These are phyloP conservation scores for Carterocephalus palaemon DNA, from an alignment of 2,888 invertebrate genomes.

Conservation along the genomic window DNA sequence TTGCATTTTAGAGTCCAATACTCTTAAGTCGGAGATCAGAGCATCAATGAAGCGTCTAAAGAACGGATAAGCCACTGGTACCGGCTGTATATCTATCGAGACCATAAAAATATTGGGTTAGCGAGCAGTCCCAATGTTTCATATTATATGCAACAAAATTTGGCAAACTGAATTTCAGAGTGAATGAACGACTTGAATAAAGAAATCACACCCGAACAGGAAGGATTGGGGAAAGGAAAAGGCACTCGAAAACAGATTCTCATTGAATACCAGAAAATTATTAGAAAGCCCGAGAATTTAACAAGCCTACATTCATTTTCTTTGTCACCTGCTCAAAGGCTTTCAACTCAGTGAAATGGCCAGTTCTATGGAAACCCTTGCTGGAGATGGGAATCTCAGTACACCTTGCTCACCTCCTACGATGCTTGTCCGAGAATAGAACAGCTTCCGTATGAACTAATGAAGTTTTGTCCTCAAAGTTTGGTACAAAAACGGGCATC, in stretches of 20 bases:
- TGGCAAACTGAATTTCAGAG: neutral
- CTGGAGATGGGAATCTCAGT: slow-evolving; percentile 17
- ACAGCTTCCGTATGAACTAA: slow-evolving; percentile 21
- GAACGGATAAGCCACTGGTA: too few relatives aligned
- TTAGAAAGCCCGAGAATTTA: neutral
- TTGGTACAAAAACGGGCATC: slow-evolving; percentile 21
- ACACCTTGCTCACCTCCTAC: slow-evolving; percentile 18
- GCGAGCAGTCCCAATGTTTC: too few relatives aligned
- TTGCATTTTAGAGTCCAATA: neutral
- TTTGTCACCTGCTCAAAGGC: neutral
- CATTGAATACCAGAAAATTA: too few relatives aligned
- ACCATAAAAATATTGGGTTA: slow-evolving; percentile 21
- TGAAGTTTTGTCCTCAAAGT: slow-evolving; percentile 11
- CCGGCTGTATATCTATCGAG: slow-evolving; percentile 22
- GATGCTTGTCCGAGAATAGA: slow-evolving; percentile 12
- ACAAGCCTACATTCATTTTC: neutral
- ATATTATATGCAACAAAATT: slow-evolving; percentile 2
- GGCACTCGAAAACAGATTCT: too few relatives aligned
- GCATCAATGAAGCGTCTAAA: too few relatives aligned
- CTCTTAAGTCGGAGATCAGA: neutral
- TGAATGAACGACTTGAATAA: neutral
- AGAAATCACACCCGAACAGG: too few relatives aligned
- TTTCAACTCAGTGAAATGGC: slow-evolving; percentile 17
- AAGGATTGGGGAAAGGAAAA: too few relatives aligned
- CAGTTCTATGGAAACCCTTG: slow-evolving; percentile 9